Evolutionary conservation across 2,113 vertebrate genomes (phyloP).

Genomic region (Andinoacara biseriatus): DNA sequence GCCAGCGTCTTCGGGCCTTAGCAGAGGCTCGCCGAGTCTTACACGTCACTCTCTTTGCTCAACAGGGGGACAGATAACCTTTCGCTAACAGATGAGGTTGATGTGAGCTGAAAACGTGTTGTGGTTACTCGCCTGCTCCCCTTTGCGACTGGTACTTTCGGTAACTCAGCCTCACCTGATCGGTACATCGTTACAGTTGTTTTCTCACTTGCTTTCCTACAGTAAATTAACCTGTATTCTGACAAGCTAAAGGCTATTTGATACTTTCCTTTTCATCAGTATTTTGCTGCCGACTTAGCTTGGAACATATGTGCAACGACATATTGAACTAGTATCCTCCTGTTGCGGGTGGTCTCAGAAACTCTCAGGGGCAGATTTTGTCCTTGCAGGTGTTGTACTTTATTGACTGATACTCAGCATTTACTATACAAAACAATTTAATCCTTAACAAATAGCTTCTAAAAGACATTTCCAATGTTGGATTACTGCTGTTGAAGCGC

Average conservation of each 20-base stretch:
- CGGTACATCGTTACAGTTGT: not conserved
- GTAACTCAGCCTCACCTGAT: not conserved
- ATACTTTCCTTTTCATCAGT: not conserved
- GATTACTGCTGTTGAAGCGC: not conserved
- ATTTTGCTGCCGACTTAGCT: not conserved
- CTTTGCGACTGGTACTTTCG: not conserved
- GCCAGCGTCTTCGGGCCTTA: not conserved
- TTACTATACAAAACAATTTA: not conserved
- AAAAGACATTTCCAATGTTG: not conserved
- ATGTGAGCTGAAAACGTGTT: conserved; percentile 31
- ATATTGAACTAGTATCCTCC: not conserved
- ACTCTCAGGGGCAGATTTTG: not conserved
- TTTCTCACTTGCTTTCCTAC: not conserved
- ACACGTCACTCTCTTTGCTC: conserved; percentile 26
- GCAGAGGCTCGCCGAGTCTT: conserved; percentile 17
- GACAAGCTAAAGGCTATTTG: not conserved
- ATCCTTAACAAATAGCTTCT: not conserved
- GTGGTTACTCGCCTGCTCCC: not conserved
- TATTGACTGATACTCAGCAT: not conserved
- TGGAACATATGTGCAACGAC: not conserved
- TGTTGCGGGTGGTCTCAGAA: not conserved
- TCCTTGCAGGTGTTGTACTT: not conserved
- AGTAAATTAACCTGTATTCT: not conserved
- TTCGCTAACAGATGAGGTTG: conserved; percentile 52
- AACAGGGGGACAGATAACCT: conserved; percentile 59